A percentile compares a stretch with the other conserved stretches of the same genome.
These are phyloP conservation scores for Lytechinus pictus DNA, from an alignment of 35 echinoderm and acorn worm species.

Conservation along the genomic window DNA sequence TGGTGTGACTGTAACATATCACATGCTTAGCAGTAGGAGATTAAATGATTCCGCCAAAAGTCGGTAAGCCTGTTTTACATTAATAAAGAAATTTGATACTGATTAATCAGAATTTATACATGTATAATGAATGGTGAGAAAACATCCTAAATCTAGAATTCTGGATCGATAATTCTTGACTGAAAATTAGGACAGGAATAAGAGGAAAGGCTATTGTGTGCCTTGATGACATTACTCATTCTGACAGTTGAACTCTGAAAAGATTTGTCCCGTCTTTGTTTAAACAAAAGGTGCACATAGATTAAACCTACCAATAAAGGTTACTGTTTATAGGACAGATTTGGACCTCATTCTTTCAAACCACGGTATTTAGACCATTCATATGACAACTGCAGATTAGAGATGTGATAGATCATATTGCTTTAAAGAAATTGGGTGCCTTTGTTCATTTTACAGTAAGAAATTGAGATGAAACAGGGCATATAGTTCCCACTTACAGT, in stretches of 20 bases:
- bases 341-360: background rate
- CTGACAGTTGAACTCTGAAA: background rate
- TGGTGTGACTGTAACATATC: too few species aligned
- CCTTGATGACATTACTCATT: background rate
- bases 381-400: background rate
- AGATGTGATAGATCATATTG: background rate
- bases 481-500: background rate
- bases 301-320: background rate
- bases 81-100: too few species aligned
- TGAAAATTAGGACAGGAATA: too few species aligned
- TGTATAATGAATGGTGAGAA: too few species aligned
- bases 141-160: too few species aligned
- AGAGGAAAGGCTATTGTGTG: too few species aligned
- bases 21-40: too few species aligned
- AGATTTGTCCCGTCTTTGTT: background rate
- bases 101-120: too few species aligned
- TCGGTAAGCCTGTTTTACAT: too few species aligned
- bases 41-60: too few species aligned
- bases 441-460: background rate
- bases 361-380: background rate
- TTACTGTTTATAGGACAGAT: background rate
- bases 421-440: background rate
- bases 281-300: background rate
- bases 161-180: too few species aligned
- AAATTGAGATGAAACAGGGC: background rate